These are phyloP conservation scores for Theocolax elegans DNA, from an alignment of 1,140 invertebrate species.

Conservation along the genomic window DNA sequence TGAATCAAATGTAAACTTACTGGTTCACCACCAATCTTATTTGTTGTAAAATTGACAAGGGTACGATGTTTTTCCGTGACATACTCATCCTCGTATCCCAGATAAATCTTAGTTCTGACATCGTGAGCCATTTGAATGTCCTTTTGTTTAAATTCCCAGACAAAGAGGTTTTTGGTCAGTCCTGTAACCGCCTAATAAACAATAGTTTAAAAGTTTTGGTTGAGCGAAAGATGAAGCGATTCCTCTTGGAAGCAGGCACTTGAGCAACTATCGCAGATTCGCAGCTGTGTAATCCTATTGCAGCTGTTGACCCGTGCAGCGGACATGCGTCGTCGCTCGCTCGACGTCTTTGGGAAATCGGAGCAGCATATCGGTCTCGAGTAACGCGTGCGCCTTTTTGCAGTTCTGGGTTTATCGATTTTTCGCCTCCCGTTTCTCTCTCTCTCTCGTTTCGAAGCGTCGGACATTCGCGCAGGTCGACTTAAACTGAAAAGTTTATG, in stretches of 20 bases:
- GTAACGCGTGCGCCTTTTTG: constrained; percentile 51
- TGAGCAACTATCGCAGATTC: no score
- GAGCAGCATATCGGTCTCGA: not conserved
- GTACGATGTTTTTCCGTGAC: constrained; percentile 73
- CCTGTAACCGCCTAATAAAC: no score
- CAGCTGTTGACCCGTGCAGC: constrained; percentile 30
- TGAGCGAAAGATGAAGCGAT: no score
- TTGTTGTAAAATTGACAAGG: constrained; percentile 73
- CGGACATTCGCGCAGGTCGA: not conserved
- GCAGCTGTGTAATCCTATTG: constrained; percentile 25
- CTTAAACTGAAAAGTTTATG: not conserved
- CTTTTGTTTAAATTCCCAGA: not conserved
- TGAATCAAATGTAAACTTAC: constrained; percentile 63
- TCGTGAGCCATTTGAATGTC: constrained; percentile 62
- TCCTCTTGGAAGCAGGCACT: no score
- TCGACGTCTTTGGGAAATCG: constrained; percentile 19
- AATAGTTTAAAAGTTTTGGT: no score
- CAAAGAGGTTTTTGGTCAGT: no score
- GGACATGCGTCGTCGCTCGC: constrained; percentile 49
- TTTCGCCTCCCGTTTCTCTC: no score
- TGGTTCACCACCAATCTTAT: constrained; percentile 79
- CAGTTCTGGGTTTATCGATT: constrained; percentile 49
- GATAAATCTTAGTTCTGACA: constrained; percentile 67
- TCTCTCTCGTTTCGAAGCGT: no score
- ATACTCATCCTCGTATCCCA: constrained; percentile 78